phyloP scores from a whole-genome alignment of 2,888 invertebrate genomes.

The Mayetiola destructor region DNA sequence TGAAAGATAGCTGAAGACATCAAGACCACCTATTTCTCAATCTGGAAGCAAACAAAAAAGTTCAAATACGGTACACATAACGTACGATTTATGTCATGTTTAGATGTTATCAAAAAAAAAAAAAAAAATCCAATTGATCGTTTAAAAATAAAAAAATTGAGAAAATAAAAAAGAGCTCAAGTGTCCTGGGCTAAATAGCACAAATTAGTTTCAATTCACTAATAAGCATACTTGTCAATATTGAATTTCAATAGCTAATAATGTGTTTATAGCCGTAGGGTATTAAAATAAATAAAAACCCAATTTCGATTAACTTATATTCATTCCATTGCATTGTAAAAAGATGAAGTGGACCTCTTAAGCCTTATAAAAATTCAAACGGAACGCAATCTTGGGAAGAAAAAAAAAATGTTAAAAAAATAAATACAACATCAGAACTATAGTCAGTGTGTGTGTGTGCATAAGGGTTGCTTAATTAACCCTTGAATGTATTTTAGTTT shows the following conservation, averaged over 20 bases:
- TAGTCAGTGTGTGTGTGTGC: background rate
- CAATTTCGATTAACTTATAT: constrained; percentile 10
- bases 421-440: background rate
- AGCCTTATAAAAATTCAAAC: background rate
- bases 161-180: background rate
- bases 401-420: background rate
- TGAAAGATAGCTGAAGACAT: too few relatives aligned
- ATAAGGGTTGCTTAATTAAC: constrained; percentile 1
- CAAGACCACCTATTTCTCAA: too few relatives aligned
- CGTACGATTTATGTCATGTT: too few relatives aligned
- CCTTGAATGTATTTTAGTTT: constrained; percentile 9
- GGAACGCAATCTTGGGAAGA: background rate
- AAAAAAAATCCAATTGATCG: too few relatives aligned
- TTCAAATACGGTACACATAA: too few relatives aligned
- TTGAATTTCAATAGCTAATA: constrained; percentile 8
- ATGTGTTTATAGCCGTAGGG: constrained; percentile 4
- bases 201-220: background rate
- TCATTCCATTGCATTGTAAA: too few relatives aligned
- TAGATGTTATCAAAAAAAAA: too few relatives aligned
- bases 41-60: too few relatives aligned
- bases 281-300: constrained; percentile 12
- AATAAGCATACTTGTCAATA: background rate
- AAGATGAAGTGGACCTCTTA: too few relatives aligned
- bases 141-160: background rate
- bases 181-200: background rate